Evolutionary conservation across 2,113 vertebrate genomes (phyloP).

Genomic region (Stigmatopora argus): DNA sequence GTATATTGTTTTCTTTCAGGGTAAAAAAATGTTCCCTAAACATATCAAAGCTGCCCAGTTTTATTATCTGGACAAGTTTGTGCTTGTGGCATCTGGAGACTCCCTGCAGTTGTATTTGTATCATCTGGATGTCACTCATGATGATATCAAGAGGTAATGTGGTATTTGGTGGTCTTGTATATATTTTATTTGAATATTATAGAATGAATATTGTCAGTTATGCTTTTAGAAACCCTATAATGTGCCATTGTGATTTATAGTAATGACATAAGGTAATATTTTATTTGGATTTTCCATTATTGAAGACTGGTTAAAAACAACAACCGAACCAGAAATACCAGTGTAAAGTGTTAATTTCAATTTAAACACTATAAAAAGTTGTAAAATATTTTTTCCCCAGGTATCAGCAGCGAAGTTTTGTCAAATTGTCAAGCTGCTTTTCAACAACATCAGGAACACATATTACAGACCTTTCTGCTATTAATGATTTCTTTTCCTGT

Average conservation of each 20-base stretch:
- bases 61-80: slow-evolving; percentile 82
- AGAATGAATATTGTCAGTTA: not conserved
- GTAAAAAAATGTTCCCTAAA: slow-evolving; percentile 65
- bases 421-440: slow-evolving; percentile 60
- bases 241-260: not conserved
- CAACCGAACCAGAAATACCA: not conserved
- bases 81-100: slow-evolving; percentile 77
- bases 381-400: slow-evolving; percentile 50
- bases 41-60: slow-evolving; percentile 75
- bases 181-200: not conserved
- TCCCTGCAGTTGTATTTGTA: slow-evolving; percentile 73
- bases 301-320: not conserved
- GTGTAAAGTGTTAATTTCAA: not conserved
- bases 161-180: not conserved
- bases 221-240: not conserved
- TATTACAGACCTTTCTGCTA: slow-evolving; percentile 77
- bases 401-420: slow-evolving; percentile 71
- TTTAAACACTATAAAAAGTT: not conserved
- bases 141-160: slow-evolving; percentile 76
- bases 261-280: not conserved
- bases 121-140: slow-evolving; percentile 64
- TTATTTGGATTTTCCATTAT: not conserved
- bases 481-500: slow-evolving; percentile 84
- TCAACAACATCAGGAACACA: slow-evolving; percentile 58
- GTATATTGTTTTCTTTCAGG: slow-evolving; percentile 60